These are phyloP conservation scores for Astur gentilis DNA, from an alignment of 2,113 vertebrate genomes.

Conservation along the genomic window DNA sequence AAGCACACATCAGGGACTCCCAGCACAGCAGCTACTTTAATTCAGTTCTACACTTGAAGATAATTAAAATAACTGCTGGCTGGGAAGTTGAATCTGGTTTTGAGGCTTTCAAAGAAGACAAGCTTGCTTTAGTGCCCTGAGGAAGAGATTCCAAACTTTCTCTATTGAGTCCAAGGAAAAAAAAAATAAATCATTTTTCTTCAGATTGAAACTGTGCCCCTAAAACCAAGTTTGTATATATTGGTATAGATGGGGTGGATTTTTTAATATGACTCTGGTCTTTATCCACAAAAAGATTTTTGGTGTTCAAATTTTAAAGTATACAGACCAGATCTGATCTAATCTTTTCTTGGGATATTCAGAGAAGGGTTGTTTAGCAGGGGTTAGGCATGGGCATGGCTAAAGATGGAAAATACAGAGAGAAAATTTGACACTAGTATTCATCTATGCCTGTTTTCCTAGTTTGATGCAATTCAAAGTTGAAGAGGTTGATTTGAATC, in stretches of 20 bases:
- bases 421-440: neutral
- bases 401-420: neutral
- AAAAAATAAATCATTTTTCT: neutral
- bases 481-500: neutral
- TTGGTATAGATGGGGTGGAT: fast-evolving
- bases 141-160: neutral
- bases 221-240: neutral
- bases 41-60: constrained; percentile 18
- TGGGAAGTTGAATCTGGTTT: neutral
- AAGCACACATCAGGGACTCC: neutral
- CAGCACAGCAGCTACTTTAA: constrained; percentile 2
- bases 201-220: neutral
- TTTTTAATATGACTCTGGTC: neutral
- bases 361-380: neutral
- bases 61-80: constrained; percentile 26
- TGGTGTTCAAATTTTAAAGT: neutral
- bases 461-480: neutral
- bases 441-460: neutral
- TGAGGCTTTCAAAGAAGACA: neutral
- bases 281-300: neutral
- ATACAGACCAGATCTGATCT: neutral
- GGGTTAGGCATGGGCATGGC: fast-evolving
- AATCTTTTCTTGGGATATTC: neutral
- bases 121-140: neutral
- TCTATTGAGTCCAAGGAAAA: neutral